phyloP scores from a whole-genome alignment of 2,797 vertebrate species.

The Pangasius macronema region DNA sequence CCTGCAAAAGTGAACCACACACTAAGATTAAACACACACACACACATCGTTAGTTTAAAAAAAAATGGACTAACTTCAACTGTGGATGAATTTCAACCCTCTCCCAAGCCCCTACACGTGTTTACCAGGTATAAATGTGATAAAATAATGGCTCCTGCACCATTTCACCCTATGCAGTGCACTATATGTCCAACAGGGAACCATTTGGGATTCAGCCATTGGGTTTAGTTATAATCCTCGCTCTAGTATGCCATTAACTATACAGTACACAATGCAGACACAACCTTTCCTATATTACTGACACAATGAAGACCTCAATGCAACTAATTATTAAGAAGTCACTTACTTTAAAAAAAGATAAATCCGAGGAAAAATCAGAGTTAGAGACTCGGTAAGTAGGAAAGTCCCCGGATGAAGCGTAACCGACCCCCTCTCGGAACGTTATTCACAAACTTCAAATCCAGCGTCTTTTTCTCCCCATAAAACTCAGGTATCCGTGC shows the following conservation, averaged over 20 bases:
- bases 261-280: not conserved
- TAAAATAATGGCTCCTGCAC: not conserved
- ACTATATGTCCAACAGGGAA: not conserved
- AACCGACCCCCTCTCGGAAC: slow-evolving; percentile 26
- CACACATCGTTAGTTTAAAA: no score
- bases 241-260: not conserved
- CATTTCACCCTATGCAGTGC: not conserved
- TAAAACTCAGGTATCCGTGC: slow-evolving; percentile 39
- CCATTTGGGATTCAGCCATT: not conserved
- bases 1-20: not conserved
- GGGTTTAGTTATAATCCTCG: not conserved
- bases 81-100: not conserved
- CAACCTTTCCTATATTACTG: not conserved
- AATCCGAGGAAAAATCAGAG: not conserved
- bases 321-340: not conserved
- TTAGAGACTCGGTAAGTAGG: not conserved
- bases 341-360: slow-evolving; percentile 29
- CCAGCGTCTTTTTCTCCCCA: slow-evolving; percentile 10
- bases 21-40: not conserved
- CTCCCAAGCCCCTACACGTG: not conserved
- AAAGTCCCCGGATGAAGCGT: slow-evolving; percentile 26
- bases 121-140: not conserved
- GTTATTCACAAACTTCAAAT: slow-evolving; percentile 41
- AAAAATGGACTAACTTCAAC: not conserved
- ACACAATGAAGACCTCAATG: not conserved